Evolutionary conservation across 2,113 vertebrate genomes (phyloP), one percentile per base, ranked within the genome.

Genomic region (Probosciger aterrimus): DNA sequence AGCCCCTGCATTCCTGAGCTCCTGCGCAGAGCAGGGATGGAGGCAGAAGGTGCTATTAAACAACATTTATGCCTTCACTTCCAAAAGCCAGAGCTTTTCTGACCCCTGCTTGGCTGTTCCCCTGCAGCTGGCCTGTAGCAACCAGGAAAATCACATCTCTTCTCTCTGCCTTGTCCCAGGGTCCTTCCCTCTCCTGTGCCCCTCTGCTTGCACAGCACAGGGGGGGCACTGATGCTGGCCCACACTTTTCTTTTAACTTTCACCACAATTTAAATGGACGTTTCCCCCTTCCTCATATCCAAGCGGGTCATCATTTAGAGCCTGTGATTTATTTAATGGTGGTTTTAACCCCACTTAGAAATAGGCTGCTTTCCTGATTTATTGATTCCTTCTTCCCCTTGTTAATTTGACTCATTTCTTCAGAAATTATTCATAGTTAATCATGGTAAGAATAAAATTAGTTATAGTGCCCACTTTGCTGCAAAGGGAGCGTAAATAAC

Each of bases 291-390:
- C 73, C 35, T 31, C 85, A 68, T 47, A 90, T 93, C 77, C 90
- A 87, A 96, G 70, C 0, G 0, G 95, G 70, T 86, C 75, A 86
- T 93, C 95, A 95, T 93, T 97, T 97, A 97, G 75, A 89, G 67
- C 18, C 97, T 33, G 75, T 97, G 98, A 98, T 98, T 98, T 98
- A 98, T 98, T 96, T 95, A 94, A 98, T 96, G 92, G 94, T 92
- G 92, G 83, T 96, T 98, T 98, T 97, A 98, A 98, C 97, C 97
- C 98, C 97, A 98, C 98, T 98, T 98, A 98, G 97, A 97, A 98
- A 97, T 52, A 95, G 94, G 92, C 96, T 67, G 69, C 95, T 97
- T 97, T 97, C 90, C 90, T 98, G 98, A 98, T 98, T 98, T 98
- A 98, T 98, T 95, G 97, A 95, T 97, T 98, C 92, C 94, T 98